These are phyloP conservation scores for Brienomyrus longianalis DNA, from an alignment of 2,113 vertebrate species.

Conservation along the genomic window DNA sequence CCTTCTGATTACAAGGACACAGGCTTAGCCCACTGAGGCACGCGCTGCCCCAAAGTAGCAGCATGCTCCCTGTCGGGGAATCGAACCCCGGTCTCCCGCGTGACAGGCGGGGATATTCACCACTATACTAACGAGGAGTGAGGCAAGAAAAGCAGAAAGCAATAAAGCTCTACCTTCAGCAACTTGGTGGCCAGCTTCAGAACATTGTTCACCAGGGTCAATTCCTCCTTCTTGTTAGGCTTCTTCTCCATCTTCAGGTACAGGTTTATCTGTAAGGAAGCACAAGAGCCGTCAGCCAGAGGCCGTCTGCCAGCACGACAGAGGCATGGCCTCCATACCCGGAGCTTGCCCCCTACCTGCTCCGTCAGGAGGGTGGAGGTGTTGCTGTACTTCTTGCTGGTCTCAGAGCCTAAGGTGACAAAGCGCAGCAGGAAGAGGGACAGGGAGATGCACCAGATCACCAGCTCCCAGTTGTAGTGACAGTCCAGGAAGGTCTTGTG, in stretches of 20 bases:
- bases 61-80: too few species aligned
- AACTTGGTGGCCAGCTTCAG: conserved; percentile 96
- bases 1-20: too few species aligned
- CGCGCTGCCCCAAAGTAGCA: too few species aligned
- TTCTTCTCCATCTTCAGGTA: conserved; percentile 99
- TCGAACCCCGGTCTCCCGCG: too few species aligned
- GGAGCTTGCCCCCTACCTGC: conserved; percentile 66
- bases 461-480: conserved; percentile 96
- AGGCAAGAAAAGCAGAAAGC: too few species aligned
- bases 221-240: conserved; percentile 97
- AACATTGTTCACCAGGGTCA: conserved; percentile 96
- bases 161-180: conserved; percentile 71
- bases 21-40: too few species aligned
- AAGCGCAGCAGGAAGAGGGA: conserved; percentile 93
- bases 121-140: too few species aligned
- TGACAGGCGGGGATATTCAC: too few species aligned
- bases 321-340: not conserved
- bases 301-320: not conserved
- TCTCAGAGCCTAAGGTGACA: conserved; percentile 94
- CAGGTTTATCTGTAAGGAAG: conserved; percentile 81
- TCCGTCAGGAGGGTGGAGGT: conserved; percentile 97
- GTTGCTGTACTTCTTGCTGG: conserved; percentile 99
- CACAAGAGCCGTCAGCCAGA: not conserved
- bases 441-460: conserved; percentile 91
- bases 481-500: conserved; percentile 92